These are phyloP conservation scores for Serranus cabrilla DNA, from an alignment of 2,797 vertebrate species.

Conservation along the genomic window DNA sequence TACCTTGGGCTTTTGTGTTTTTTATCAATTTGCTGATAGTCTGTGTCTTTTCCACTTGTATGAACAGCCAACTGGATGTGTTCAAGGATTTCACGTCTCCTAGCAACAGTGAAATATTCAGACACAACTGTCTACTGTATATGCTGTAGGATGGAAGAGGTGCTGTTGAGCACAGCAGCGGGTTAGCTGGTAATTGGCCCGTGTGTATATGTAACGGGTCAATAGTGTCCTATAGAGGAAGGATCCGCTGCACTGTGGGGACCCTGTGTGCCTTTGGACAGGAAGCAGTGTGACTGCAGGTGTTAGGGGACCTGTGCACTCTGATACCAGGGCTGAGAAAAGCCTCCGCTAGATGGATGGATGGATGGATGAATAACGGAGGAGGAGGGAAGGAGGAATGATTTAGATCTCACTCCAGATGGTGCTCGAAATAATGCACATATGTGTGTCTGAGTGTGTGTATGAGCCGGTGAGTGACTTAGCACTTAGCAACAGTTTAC, in stretches of 20 bases:
- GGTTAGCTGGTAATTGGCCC: constrained; percentile 67
- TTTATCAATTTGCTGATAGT: constrained; percentile 62
- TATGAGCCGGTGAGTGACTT: not conserved
- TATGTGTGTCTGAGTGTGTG: not conserved
- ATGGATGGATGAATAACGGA: constrained; percentile 2
- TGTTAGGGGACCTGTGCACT: not conserved
- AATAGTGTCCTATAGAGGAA: constrained; percentile 38
- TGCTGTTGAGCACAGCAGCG: constrained; percentile 59
- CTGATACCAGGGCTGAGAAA: not conserved
- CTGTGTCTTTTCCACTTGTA: constrained; percentile 47
- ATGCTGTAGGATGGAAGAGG: constrained; percentile 59
- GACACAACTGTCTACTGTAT: constrained; percentile 57
- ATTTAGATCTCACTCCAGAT: not conserved
- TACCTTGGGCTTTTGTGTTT: constrained; percentile 40
- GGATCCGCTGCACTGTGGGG: constrained; percentile 25
- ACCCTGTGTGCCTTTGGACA: constrained; percentile 3
- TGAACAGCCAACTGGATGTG: constrained; percentile 69
- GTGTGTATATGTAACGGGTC: constrained; percentile 45
- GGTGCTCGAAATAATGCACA: constrained; percentile 7
- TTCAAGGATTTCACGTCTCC: constrained; percentile 78
- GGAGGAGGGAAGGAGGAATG: not conserved
- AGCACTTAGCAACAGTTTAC: constrained; percentile 16
- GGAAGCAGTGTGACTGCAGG: constrained; percentile 8
- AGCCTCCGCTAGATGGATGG: not conserved
- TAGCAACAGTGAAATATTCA: constrained; percentile 82